Evolutionary conservation across 2,888 invertebrate species (phyloP), one percentile per base, ranked within the genome.

Genomic region (Philhelius pedissequus): DNA sequence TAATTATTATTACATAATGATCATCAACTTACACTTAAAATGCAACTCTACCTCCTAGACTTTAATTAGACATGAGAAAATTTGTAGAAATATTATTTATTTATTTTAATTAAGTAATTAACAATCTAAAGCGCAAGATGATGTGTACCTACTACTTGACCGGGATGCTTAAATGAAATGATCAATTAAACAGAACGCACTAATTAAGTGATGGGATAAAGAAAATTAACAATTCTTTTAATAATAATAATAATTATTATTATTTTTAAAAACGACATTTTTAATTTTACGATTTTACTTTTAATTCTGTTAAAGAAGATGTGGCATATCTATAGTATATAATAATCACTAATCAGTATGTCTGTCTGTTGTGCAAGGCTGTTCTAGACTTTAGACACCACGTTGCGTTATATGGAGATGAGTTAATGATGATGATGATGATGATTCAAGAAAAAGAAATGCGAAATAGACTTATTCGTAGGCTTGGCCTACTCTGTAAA

Each of bases 71-170:
- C 43, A 62, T 25, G 60, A 62, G 74, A 32, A 54, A 75, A 62
- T 76, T 76, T 71, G 75, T 71, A 56, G 66, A 80, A 84, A 84
- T 71, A 76, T 80, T 80, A 80, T 80, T 76, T 80, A 80, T 80
- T 76, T 84, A 80, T 84, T 84, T 84, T 80, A 84, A 84, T 84
- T 84, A 84, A 84, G 84, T 75, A 84, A 84, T 84, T 84, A 84
- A 84, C 75, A 52, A 71, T 73, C 62, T 74, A 50, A 43, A 71
- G 64, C 62, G 38, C 25, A 58, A 66, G 77, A 50, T 52, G 70
- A 62, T 40, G 69, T 62, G 71, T 22, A 40, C 25, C 20, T 30
- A 20, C 11, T 30, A 30, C 22, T 35, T 27, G 66, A 25, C 50
- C 20, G 40, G 69, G 54, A 66, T 62, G 76, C 45, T 62, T 60